phyloP scores from a whole-genome alignment of 2,888 invertebrate species.

The Sepiola atlantica region DNA sequence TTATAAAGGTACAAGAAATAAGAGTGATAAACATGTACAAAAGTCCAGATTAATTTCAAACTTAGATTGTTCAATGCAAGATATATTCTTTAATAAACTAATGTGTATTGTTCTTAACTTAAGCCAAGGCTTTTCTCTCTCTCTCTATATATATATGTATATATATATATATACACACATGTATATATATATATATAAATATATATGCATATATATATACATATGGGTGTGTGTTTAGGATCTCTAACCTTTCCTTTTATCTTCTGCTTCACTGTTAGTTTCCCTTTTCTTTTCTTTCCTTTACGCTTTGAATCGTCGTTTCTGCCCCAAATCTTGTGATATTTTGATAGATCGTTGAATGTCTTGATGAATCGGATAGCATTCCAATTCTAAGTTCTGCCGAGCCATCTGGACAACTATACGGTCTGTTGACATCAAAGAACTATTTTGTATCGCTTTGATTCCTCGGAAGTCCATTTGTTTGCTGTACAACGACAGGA shows the following conservation, averaged over 20 bases:
- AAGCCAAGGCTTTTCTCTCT: background rate
- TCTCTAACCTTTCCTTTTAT: background rate
- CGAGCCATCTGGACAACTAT: background rate
- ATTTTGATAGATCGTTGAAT: background rate
- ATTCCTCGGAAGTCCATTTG: background rate
- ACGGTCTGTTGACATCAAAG: slow-evolving; percentile 32
- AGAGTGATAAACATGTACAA: no score
- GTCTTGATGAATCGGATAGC: background rate
- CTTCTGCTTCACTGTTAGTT: background rate
- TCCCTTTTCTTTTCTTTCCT: background rate
- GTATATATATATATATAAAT: no score
- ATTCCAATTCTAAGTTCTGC: background rate
- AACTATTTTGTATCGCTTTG: background rate
- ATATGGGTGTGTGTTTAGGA: no score
- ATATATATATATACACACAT: no score
- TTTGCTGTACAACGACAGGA: background rate
- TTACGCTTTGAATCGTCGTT: background rate
- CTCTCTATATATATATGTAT: no score
- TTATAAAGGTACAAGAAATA: no score
- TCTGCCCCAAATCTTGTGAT: background rate
- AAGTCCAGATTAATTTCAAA: no score
- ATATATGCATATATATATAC: no score
- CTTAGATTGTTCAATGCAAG: no score
- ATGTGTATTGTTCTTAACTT: no score
- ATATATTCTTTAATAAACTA: no score